Percentiles rank a stretch among this genome's conserved stretches.
Evolutionary conservation across 92 coral and sea anemone species (phyloP).

Genomic region (Siderastrea siderea): DNA sequence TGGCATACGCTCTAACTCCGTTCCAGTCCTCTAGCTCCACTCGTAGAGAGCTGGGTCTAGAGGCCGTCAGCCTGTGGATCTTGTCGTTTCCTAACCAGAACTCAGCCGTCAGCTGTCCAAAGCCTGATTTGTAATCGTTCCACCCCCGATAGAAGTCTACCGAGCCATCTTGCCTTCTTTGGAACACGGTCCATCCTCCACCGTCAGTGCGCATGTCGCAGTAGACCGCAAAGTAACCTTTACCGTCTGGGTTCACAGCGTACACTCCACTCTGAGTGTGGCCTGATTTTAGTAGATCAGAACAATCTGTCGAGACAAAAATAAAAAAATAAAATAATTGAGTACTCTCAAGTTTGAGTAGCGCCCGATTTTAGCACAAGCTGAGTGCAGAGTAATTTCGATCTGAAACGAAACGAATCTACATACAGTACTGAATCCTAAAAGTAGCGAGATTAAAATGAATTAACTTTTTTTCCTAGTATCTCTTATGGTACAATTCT

Average conservation of each 20-base stretch:
- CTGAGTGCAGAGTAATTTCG: too few species aligned
- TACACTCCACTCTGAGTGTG: conserved; percentile 46
- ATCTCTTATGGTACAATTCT: too few species aligned
- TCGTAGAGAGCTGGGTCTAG: conserved; percentile 44
- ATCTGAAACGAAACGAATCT: too few species aligned
- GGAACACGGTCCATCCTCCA: conserved; percentile 71
- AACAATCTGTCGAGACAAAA: conserved; percentile 26
- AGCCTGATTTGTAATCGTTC: conserved; percentile 68
- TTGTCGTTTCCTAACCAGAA: conserved; percentile 70
- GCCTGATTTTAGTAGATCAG: conserved; percentile 6
- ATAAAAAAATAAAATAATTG: not conserved
- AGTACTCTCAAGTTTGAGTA: conserved; percentile 22
- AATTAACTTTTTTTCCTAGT: too few species aligned
- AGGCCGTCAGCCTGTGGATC: conserved; percentile 66
- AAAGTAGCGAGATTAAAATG: too few species aligned
- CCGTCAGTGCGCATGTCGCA: conserved; percentile 74
- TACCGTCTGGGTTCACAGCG: conserved; percentile 53
- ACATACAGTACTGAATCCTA: too few species aligned
- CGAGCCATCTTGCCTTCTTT: conserved; percentile 65
- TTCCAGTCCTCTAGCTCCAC: conserved; percentile 71
- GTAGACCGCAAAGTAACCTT: conserved; percentile 57
- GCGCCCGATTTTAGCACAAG: not conserved
- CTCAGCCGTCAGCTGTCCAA: conserved; percentile 67
- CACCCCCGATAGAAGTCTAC: conserved; percentile 56
- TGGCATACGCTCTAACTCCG: conserved; percentile 39